Percentiles rank a stretch among this genome's conserved stretches.
Conservation (phyloP, 2,888 invertebrate species). For the Phengaris alcon region DNA sequence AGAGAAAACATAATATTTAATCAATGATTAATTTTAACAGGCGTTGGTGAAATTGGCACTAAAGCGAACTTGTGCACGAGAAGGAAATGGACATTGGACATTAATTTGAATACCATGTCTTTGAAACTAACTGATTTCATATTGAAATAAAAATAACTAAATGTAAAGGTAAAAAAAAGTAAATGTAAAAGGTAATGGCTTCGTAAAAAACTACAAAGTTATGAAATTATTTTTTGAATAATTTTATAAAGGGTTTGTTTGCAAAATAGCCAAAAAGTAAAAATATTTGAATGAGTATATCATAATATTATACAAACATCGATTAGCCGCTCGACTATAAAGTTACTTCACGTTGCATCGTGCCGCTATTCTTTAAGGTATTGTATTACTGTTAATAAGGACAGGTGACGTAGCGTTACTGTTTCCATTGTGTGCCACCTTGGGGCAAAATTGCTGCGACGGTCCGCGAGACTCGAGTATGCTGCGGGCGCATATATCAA, state of each 20-base stretch:
- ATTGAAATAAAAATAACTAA: neutral
- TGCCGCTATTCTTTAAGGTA: too few species aligned
- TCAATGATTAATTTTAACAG: too few species aligned
- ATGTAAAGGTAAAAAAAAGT: neutral
- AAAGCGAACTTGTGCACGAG: neutral
- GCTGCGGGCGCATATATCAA: too few species aligned
- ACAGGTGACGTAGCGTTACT: too few species aligned
- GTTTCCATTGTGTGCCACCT: too few species aligned
- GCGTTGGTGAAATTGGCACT: too few species aligned
- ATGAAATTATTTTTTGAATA: neutral
- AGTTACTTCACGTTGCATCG: too few species aligned
- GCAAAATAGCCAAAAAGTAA: neutral
- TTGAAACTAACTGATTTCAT: neutral
- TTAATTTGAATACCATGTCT: neutral
- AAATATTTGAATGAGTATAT: neutral
- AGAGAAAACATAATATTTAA: too few species aligned
- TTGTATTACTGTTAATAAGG: too few species aligned
- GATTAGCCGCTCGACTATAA: neutral
- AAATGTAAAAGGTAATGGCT: neutral
- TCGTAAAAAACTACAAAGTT: neutral
- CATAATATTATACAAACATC: neutral
- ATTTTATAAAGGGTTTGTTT: neutral
- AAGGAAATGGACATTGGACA: neutral
- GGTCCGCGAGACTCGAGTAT: too few species aligned
- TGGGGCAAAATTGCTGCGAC: too few species aligned